phyloP scores from a whole-genome alignment of 1,140 invertebrate species.

The Copidosoma floridanum region DNA sequence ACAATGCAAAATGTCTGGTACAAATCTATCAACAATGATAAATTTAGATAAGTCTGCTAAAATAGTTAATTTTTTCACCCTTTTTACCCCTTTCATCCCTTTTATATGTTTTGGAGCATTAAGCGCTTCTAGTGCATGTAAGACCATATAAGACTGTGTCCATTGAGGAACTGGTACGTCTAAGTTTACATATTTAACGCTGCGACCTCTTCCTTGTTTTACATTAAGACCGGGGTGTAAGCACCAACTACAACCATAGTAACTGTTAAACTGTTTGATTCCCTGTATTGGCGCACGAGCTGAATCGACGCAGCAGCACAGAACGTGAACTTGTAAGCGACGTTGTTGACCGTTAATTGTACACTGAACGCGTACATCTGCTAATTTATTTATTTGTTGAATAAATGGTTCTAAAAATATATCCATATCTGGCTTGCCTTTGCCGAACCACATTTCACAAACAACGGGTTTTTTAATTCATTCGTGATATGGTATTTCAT shows the following conservation, averaged over 20 bases:
- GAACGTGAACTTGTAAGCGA: background rate
- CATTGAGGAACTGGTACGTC: background rate
- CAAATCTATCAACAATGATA: background rate
- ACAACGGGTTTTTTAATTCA: too few species aligned
- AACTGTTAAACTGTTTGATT: too few species aligned
- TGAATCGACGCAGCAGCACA: background rate
- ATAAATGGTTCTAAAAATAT: background rate
- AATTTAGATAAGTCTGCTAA: background rate
- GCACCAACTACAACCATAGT: background rate
- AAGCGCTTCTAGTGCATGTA: background rate
- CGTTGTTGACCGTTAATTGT: background rate
- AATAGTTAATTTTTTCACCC: background rate
- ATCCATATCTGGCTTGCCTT: too few species aligned
- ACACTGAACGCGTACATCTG: background rate
- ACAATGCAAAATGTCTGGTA: too few species aligned
- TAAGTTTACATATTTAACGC: background rate
- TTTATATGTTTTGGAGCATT: too few species aligned
- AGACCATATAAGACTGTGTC: background rate
- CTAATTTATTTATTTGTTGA: background rate
- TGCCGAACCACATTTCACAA: background rate
- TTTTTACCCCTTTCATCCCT: background rate
- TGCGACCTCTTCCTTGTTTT: background rate
- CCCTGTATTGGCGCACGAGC: too few species aligned
- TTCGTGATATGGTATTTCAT: too few species aligned
- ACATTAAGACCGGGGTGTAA: background rate